Evolutionary conservation across 2,797 vertebrate genomes (phyloP).

Genomic region (Microctenopoma steveboyesi): DNA sequence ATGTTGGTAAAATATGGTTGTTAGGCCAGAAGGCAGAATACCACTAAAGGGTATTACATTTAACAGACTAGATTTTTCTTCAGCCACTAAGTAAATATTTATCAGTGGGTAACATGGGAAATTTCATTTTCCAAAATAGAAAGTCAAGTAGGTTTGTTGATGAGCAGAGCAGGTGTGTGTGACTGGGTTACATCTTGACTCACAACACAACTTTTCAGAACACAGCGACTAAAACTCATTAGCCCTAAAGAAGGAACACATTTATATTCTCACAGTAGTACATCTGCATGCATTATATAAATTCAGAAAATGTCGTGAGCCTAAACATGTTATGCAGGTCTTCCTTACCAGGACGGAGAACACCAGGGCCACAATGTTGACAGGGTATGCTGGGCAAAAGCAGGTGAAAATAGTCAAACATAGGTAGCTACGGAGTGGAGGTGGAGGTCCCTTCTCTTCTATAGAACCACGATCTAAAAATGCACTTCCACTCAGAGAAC

Average conservation of each 20-base stretch:
- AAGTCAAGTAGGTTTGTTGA: conserved; percentile 39
- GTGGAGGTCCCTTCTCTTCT: conserved; percentile 77
- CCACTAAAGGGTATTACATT: neutral
- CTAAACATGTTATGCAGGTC: neutral
- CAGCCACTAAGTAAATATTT: neutral
- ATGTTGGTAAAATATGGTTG: neutral
- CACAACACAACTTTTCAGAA: conserved; percentile 15
- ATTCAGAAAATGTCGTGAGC: neutral
- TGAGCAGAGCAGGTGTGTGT: conserved; percentile 55
- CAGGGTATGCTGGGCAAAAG: conserved; percentile 92
- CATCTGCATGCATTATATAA: neutral
- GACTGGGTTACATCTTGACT: conserved; percentile 42
- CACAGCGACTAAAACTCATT: conserved; percentile 4
- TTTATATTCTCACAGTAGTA: neutral
- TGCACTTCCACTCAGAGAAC: conserved; percentile 63
- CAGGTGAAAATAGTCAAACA: conserved; percentile 89
- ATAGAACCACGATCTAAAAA: conserved; percentile 81
- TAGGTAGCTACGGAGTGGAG: conserved; percentile 86
- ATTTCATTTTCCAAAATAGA: conserved; percentile 34
- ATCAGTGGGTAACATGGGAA: conserved; percentile 7
- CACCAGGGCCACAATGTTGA: conserved; percentile 92
- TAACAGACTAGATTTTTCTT: conserved; percentile 2
- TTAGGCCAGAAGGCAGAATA: neutral
- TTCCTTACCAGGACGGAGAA: conserved; percentile 90
- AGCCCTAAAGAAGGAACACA: neutral